Evolutionary conservation across 2,797 vertebrate genomes (phyloP).

Genomic region (Peromyscus aztecus): DNA sequence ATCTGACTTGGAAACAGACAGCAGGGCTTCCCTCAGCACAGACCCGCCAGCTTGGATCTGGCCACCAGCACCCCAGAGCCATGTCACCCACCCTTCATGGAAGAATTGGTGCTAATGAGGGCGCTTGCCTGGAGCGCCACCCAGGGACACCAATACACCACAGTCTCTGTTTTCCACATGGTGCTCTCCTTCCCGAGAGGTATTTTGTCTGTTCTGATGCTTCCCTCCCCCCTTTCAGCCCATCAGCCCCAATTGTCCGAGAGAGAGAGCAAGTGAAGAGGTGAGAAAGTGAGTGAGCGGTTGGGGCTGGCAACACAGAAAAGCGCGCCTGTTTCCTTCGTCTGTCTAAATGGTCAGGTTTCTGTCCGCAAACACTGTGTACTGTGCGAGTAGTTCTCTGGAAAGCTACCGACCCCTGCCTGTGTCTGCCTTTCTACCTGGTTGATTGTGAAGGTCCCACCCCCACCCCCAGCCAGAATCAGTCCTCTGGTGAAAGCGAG

Average conservation of each 20-base stretch:
- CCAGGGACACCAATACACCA: conserved; percentile 74
- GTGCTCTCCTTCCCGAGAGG: conserved; percentile 86
- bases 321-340: background rate
- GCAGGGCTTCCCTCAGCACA: conserved; percentile 85
- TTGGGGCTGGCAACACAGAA: conserved; percentile 50
- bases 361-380: conserved; percentile 86
- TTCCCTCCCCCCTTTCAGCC: background rate
- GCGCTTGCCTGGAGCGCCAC: conserved; percentile 79
- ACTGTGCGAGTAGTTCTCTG: conserved; percentile 66
- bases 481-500: conserved; percentile 62
- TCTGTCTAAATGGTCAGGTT: conserved; percentile 78
- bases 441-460: conserved; percentile 45
- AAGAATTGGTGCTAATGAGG: conserved; percentile 86
- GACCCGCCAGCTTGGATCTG: conserved; percentile 81
- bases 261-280: background rate
- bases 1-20: conserved; percentile 77
- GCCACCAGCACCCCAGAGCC: conserved; percentile 74
- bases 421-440: conserved; percentile 52
- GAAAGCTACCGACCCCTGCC: conserved; percentile 76
- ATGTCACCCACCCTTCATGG: conserved; percentile 83
- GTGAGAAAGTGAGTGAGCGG: background rate
- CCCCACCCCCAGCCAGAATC: conserved; percentile 28
- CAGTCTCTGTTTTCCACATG: conserved; percentile 9
- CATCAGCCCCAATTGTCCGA: accelerated
- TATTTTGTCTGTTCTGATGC: conserved; percentile 46